These are phyloP conservation scores for Ferdinandea cuprea DNA, from an alignment of 2,888 invertebrate species.

Conservation along the genomic window DNA sequence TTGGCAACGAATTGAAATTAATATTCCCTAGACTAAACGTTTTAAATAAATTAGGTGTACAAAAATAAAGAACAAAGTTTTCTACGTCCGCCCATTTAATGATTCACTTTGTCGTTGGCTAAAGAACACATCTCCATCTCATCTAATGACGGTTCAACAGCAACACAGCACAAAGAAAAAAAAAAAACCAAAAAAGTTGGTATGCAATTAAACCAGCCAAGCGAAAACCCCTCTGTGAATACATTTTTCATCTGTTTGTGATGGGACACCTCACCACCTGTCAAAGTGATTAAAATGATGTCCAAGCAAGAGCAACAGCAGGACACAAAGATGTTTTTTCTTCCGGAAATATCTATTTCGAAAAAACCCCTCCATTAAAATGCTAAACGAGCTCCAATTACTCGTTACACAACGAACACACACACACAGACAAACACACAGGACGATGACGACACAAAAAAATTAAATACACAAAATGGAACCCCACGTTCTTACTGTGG, in stretches of 20 bases:
- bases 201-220: constrained; percentile 41
- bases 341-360: constrained; percentile 45
- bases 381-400: constrained; percentile 73
- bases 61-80: too few species aligned
- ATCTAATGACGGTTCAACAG: constrained; percentile 29
- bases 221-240: constrained; percentile 36
- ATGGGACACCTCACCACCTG: constrained; percentile 61
- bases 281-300: constrained; percentile 70
- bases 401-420: constrained; percentile 63
- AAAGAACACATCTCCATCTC: constrained; percentile 8
- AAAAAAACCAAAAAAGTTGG: neutral
- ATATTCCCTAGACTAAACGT: too few species aligned
- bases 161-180: neutral
- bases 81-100: neutral
- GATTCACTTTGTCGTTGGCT: constrained; percentile 12
- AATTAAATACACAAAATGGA: neutral
- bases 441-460: constrained; percentile 4
- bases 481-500: constrained; percentile 6
- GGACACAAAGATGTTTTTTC: constrained; percentile 48
- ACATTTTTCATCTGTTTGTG: constrained; percentile 47
- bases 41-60: too few species aligned
- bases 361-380: constrained; percentile 69
- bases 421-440: too few species aligned
- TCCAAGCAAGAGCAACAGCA: constrained; percentile 46
- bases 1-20: too few species aligned